Evolutionary conservation across 2,113 vertebrate species (phyloP).

Genomic region (Mormoops blainvillei): DNA sequence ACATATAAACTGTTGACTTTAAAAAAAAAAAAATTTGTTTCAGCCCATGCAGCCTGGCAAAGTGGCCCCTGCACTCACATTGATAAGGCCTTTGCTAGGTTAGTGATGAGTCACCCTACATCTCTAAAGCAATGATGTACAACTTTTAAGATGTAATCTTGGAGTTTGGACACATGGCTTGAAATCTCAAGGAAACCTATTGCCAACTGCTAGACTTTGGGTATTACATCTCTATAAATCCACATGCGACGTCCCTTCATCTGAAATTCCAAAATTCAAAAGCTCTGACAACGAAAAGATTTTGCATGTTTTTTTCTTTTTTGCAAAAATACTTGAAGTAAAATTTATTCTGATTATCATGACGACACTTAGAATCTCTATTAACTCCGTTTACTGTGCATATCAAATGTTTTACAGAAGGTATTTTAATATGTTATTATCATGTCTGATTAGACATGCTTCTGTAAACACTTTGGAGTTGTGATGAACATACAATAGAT

Average conservation of each 20-base stretch:
- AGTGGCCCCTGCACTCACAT: neutral
- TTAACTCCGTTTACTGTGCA: neutral
- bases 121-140: fast-evolving
- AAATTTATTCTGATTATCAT: neutral
- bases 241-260: neutral
- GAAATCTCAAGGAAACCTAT: neutral
- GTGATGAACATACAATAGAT: neutral
- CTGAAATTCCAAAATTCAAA: neutral
- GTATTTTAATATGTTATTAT: neutral
- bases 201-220: neutral
- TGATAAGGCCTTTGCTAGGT: neutral
- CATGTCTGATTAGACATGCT: neutral
- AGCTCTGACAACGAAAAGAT: neutral
- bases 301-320: neutral
- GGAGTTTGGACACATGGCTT: neutral
- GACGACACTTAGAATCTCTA: neutral
- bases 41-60: neutral
- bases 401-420: neutral
- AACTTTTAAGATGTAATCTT: neutral
- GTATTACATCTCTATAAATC: neutral
- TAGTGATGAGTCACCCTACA: neutral
- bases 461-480: neutral
- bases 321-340: neutral
- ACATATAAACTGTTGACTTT: neutral
- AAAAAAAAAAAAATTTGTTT: neutral